Evolutionary conservation across 2,797 vertebrate species (phyloP), one percentile per base, ranked within the genome.

Genomic region (Falco rusticolus): DNA sequence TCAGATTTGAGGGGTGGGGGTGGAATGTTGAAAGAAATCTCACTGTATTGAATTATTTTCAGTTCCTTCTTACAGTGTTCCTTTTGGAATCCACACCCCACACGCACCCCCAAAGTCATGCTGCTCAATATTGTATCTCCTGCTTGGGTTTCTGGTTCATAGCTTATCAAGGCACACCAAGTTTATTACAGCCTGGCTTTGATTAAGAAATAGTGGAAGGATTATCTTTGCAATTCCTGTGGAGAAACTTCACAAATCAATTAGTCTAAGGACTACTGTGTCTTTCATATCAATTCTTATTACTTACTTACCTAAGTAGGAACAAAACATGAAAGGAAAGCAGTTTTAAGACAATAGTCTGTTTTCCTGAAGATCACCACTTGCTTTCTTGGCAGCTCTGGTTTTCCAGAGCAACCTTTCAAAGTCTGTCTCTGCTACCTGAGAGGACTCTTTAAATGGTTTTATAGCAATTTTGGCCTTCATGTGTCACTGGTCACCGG

Each of bases 1-100:
- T 45, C 11, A n/a, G n/a, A 37, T 59, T 70, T 2, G 3, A 10
- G 6, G 4, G 2, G 9, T 25, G 6, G 5, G 7, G 16, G 4
- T 14, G 26, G 20, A 5, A 3, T 34, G 4, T 53, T 88, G 34
- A 57, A 87, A 84, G 16, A 61, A 39, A 48, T 45, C 16, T 50
- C 34, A 41, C 8, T n/a, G 3, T 56, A 37, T 11, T 77, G 7
- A 82, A 77, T 74, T 59, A 0, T 65, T 84, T 83, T 72, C 11
- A 39, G 9, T 33, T 78, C 5, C 11, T 59, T 94, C 87, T 69
- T 33, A 31, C 11, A 51, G 33, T 72, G 7, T 15, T 68, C 7
- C 8, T 60, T 78, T 61, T 41, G 25, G 33, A 53, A 9, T 29
- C 53, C 21, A 54, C 3, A 0, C 2, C 5, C 3, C 3, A 37